These are phyloP conservation scores for Guaruba guarouba DNA, from an alignment of 2,113 vertebrate genomes.

Conservation along the genomic window DNA sequence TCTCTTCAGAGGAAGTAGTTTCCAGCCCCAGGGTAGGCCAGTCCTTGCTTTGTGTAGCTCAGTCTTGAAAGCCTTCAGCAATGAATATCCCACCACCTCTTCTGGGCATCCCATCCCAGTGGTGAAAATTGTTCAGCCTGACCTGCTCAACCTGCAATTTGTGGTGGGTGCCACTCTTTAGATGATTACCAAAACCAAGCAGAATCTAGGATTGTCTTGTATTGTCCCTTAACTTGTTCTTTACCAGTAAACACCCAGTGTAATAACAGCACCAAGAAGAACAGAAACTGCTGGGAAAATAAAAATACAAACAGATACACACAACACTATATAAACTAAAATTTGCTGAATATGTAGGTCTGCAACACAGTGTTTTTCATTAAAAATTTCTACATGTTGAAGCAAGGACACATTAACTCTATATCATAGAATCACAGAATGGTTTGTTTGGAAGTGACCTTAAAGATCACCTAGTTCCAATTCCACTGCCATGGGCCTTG, in stretches of 20 bases:
- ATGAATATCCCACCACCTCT: background rate
- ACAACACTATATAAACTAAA: background rate
- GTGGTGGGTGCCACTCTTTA: background rate
- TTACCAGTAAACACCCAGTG: background rate
- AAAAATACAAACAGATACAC: background rate
- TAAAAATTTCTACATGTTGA: background rate
- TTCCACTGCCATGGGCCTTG: background rate
- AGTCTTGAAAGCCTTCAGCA: background rate
- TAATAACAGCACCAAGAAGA: background rate
- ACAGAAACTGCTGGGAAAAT: background rate
- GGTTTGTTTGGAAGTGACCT: background rate
- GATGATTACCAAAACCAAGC: background rate
- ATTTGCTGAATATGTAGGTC: background rate
- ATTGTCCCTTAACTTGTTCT: background rate
- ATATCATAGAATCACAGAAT: background rate
- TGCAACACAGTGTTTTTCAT: background rate
- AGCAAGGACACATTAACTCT: background rate
- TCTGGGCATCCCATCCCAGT: background rate
- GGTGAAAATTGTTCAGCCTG: background rate
- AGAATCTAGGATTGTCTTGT: rapidly evolving
- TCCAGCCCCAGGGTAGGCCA: background rate
- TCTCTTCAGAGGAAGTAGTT: background rate
- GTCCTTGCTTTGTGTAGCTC: background rate
- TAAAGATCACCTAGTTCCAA: background rate
- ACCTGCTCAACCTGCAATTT: background rate